Evolutionary conservation across 2,113 vertebrate genomes (phyloP).

Genomic region (Himantopus leucocephalus): DNA sequence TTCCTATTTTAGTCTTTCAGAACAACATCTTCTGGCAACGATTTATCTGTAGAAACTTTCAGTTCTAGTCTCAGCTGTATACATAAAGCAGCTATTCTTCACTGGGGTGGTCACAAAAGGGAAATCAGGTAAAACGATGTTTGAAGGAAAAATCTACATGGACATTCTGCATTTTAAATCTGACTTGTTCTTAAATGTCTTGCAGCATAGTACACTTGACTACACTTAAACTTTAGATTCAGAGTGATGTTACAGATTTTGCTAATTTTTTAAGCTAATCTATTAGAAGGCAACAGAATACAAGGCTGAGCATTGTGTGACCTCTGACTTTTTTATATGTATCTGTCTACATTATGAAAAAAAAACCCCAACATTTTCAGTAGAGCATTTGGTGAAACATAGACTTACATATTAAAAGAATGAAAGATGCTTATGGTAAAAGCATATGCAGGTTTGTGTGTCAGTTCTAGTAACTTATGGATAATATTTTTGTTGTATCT

Average conservation of each 20-base stretch:
- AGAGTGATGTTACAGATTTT: constrained; percentile 26
- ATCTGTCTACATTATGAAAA: neutral
- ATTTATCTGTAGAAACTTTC: constrained; percentile 55
- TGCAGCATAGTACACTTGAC: neutral
- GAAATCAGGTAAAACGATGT: constrained; percentile 44
- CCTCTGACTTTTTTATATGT: neutral
- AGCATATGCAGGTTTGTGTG: neutral
- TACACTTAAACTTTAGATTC: constrained; percentile 24
- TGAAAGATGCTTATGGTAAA: neutral
- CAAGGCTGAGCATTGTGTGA: neutral
- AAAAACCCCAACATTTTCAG: neutral
- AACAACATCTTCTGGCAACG: constrained; percentile 30
- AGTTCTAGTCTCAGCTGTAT: constrained; percentile 39
- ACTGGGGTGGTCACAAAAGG: constrained; percentile 34
- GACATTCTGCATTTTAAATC: constrained; percentile 59
- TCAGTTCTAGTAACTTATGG: neutral
- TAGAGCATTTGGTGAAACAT: neutral
- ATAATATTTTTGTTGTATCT: neutral
- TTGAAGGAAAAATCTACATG: constrained; percentile 57
- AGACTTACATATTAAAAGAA: neutral
- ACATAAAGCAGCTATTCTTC: constrained; percentile 42
- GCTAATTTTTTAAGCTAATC: neutral
- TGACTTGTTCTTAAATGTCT: constrained; percentile 14
- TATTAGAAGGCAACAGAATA: neutral
- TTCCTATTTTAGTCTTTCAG: constrained; percentile 52